Percentiles rank a stretch among this genome's conserved stretches.
These are phyloP conservation scores for Dendropsophus ebraccatus DNA, from an alignment of 2,113 vertebrate species.

Conservation along the genomic window DNA sequence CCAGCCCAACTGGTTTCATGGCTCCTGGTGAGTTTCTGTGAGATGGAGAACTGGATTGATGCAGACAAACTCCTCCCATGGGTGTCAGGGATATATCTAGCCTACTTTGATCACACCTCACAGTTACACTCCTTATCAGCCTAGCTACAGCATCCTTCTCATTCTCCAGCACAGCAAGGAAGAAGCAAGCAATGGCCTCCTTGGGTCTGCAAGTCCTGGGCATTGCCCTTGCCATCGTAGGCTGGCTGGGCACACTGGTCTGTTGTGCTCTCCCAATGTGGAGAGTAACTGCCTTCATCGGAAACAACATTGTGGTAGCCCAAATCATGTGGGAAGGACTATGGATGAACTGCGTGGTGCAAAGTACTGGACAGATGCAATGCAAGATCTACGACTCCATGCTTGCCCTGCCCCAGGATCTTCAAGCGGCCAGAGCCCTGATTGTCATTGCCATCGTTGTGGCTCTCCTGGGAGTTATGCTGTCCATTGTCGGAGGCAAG, in stretches of 20 bases:
- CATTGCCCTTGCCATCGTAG: slow-evolving; percentile 82
- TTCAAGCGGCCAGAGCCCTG: slow-evolving; percentile 85
- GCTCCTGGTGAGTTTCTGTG: slow-evolving; percentile 58
- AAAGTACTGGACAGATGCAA: slow-evolving; percentile 90
- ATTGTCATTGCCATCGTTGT: slow-evolving; percentile 76
- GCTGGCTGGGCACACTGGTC: slow-evolving; percentile 83
- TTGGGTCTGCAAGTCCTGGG: slow-evolving; percentile 87
- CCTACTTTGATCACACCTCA: neutral
- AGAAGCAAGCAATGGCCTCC: slow-evolving; percentile 76
- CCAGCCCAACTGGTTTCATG: slow-evolving; percentile 76
- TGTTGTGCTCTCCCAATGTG: slow-evolving; percentile 87
- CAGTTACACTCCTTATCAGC: neutral
- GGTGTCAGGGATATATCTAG: slow-evolving; percentile 68
- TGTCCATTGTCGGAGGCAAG: slow-evolving; percentile 85
- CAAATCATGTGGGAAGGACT: slow-evolving; percentile 92
- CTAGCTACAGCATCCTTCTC: neutral
- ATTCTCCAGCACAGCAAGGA: neutral
- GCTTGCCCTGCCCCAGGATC: slow-evolving; percentile 79
- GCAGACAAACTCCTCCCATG: slow-evolving; percentile 65
- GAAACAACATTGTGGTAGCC: slow-evolving; percentile 85
- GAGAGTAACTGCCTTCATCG: slow-evolving; percentile 86
- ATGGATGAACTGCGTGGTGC: slow-evolving; percentile 92
- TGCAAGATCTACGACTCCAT: slow-evolving; percentile 88
- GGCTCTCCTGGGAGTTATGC: slow-evolving; percentile 75
- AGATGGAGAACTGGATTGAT: slow-evolving; percentile 60